A percentile compares a stretch with the other conserved stretches of the same genome.
These are phyloP conservation scores for Hydrotaea diabolus DNA, from an alignment of 2,888 invertebrate species.

Conservation along the genomic window DNA sequence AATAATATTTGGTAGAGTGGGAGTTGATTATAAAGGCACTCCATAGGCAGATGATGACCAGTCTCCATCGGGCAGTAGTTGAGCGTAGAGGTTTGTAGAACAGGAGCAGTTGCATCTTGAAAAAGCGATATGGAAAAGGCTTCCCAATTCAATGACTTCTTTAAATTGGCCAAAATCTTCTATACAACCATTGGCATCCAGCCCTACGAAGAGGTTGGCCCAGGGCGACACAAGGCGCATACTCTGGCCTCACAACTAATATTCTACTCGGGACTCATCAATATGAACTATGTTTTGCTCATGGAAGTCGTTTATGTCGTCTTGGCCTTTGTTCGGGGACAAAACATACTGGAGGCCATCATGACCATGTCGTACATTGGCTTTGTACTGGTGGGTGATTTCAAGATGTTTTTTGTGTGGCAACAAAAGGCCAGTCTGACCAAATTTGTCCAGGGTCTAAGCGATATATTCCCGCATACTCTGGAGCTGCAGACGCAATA, in stretches of 20 bases:
- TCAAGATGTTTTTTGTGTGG: conserved; percentile 75
- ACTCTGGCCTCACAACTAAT: conserved; percentile 10
- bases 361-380: conserved; percentile 76
- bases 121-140: background rate
- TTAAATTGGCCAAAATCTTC: conserved; percentile 74
- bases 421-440: conserved; percentile 69
- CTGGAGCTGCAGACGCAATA: conserved; percentile 30
- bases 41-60: background rate
- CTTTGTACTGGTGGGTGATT: conserved; percentile 72
- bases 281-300: conserved; percentile 62
- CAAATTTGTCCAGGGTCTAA: conserved; percentile 34
- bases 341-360: conserved; percentile 73
- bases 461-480: conserved; percentile 44
- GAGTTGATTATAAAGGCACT: background rate
- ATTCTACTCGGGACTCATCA: conserved; percentile 62
- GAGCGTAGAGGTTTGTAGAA: background rate
- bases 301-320: conserved; percentile 68
- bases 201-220: conserved; percentile 64
- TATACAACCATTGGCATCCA: conserved; percentile 73
- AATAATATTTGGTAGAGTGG: background rate
- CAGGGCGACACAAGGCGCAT: background rate
- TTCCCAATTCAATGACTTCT: conserved; percentile 42
- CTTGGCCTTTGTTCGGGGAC: conserved; percentile 52
- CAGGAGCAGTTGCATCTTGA: background rate
- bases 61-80: background rate